Evolutionary conservation across 2,888 invertebrate genomes (phyloP), one percentile per base, ranked within the genome.

Genomic region (Phorcus lineatus): DNA sequence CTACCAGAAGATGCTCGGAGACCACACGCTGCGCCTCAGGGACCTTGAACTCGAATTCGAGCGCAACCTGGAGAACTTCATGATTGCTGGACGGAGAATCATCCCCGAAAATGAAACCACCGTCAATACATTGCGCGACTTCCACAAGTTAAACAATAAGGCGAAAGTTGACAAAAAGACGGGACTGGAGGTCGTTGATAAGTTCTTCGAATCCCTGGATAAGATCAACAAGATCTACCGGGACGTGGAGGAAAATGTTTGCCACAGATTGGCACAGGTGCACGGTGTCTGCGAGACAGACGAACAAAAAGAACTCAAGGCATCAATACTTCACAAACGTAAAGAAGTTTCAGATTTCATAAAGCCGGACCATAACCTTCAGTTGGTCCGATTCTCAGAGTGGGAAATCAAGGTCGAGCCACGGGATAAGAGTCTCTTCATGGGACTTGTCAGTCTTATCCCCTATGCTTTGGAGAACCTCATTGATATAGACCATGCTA

Each of bases 1-100:
- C 7, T 78, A 24, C 52, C 82, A 82, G 82, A 83, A 81, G n/a
- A 55, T 75, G n/a, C 83, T 88, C 24, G 87, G 84, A n/a, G 77
- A 80, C 7, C 78, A 84, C 31, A 84, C 87, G 55, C 77, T 80
- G 66, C 57, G 84, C 19, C 83, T 90, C 80, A 81, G 87, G 52
- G 90, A 91, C 78, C 70, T 82, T 16, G 90, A 90, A 78, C 83
- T 85, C 78, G 82, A 84, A 9, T 87, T 91, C 52, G 90, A 90
- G 75, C 74, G 76, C 24, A 85, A 84, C 62, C 85, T 90, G n/a
- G 86, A 84, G 19, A 88, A 88, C 77, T 90, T 90, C 82, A 86
- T 88, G 74, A 81, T 86, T 40, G 81, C 83, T n/a, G 80, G 89
- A 40, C 87, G 88, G 55, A 86, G 84, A 9, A 74, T 86, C 17